A percentile compares a stretch with the other conserved stretches of the same genome.
Conservation (phyloP, 2,888 invertebrate genomes). For the Ormyrus thymus region DNA sequence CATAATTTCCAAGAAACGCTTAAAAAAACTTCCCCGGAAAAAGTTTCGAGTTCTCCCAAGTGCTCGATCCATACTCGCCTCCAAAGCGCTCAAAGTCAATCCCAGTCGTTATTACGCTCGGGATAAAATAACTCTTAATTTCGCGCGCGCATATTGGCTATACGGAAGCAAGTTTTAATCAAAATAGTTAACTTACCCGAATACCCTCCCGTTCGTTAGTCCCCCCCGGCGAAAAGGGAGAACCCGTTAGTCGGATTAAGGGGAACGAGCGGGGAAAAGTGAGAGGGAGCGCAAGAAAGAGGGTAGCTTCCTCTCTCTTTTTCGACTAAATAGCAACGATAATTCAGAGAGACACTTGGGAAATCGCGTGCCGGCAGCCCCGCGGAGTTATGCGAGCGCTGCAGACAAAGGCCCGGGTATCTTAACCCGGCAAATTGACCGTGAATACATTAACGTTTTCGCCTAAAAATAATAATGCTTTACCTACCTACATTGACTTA, state of each 20-base stretch:
- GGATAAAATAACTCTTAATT: conserved; percentile 50
- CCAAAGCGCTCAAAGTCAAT: conserved; percentile 44
- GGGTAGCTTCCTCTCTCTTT: conserved; percentile 28
- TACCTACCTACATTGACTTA: too few relatives aligned
- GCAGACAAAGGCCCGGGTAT: not conserved
- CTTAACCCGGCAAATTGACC: not conserved
- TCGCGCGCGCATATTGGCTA: conserved; percentile 41
- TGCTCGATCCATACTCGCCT: not conserved
- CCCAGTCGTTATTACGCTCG: conserved; percentile 12
- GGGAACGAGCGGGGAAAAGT: conserved; percentile 14
- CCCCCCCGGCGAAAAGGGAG: conserved; percentile 27
- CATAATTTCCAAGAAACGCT: not conserved
- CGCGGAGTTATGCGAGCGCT: conserved; percentile 8
- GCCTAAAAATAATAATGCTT: not conserved
- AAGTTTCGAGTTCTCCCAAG: conserved; percentile 20
- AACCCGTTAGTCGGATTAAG: conserved; percentile 41
- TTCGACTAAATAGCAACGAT: conserved; percentile 56
- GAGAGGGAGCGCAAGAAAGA: conserved; percentile 25
- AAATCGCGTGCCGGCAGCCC: conserved; percentile 46
- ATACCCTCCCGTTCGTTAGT: not conserved
- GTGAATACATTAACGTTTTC: not conserved
- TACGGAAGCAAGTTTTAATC: conserved; percentile 49
- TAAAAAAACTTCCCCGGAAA: not conserved
- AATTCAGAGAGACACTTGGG: conserved; percentile 58
- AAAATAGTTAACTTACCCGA: conserved; percentile 46